phyloP scores from a whole-genome alignment of 2,888 invertebrate species.

The Bellardia bayeri region DNA sequence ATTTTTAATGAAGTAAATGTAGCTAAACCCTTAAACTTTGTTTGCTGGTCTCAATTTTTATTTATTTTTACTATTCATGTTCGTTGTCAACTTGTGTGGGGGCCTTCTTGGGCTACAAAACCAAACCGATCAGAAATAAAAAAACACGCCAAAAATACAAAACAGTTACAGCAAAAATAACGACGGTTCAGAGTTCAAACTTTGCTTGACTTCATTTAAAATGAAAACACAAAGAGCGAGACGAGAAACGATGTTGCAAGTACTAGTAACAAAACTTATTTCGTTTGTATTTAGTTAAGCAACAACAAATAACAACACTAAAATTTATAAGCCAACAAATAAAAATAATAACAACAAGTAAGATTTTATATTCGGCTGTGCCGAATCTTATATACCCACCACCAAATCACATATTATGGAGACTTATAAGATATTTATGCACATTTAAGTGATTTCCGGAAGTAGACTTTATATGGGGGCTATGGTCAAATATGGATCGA shows the following conservation, averaged over 20 bases:
- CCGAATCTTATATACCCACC: too few species aligned
- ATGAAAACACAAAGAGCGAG: neutral
- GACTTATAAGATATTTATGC: too few species aligned
- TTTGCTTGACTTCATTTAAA: conserved; percentile 69
- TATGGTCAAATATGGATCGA: too few species aligned
- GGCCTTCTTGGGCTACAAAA: conserved; percentile 32
- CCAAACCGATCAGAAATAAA: neutral
- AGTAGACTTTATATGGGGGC: too few species aligned
- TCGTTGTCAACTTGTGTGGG: conserved; percentile 68
- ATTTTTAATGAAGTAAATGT: too few species aligned
- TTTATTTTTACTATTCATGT: neutral
- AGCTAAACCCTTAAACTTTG: neutral
- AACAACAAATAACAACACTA: conserved; percentile 36
- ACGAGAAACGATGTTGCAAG: conserved; percentile 55
- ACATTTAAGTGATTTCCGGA: too few species aligned
- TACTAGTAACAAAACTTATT: conserved; percentile 52
- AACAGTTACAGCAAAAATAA: conserved; percentile 42
- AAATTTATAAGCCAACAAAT: conserved; percentile 33
- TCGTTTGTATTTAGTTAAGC: conserved; percentile 16
- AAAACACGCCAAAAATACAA: conserved; percentile 8
- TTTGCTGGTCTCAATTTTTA: neutral
- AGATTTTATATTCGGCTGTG: too few species aligned
- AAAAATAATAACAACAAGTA: conserved; percentile 37
- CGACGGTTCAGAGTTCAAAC: conserved; percentile 70
- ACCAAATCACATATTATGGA: too few species aligned